Conservation (phyloP, 2,113 vertebrate genomes). For the Cheirogaleus medius region DNA sequence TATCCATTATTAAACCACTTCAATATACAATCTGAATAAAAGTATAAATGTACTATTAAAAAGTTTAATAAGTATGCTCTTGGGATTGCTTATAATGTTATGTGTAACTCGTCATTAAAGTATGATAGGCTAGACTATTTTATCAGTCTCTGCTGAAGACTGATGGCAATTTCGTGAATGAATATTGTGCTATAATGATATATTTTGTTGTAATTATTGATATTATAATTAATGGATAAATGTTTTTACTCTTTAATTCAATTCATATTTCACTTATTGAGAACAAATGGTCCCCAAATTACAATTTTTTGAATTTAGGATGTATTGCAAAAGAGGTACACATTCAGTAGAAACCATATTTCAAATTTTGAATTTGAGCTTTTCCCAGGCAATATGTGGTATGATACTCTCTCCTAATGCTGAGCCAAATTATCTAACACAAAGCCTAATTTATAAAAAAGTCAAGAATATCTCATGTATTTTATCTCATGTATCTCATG, state of each 20-base stretch:
- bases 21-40: background rate
- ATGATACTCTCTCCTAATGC: background rate
- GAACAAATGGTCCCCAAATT: background rate
- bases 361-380: background rate
- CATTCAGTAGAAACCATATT: background rate
- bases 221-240: background rate
- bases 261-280: background rate
- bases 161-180: background rate
- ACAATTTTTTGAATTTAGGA: background rate
- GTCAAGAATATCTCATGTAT: background rate
- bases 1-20: background rate
- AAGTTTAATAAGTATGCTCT: background rate
- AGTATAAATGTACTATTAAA: background rate
- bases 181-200: background rate
- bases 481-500: background rate
- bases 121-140: background rate
- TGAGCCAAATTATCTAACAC: background rate
- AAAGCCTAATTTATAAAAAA: background rate
- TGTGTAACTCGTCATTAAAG: background rate
- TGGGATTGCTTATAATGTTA: background rate
- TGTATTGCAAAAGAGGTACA: background rate
- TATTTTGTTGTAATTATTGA: background rate
- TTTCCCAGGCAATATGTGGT: background rate
- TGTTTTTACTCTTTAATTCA: background rate
- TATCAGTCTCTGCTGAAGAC: background rate